phyloP scores from a whole-genome alignment of 2,888 invertebrate species.

The Disparrhopalites patrizii region DNA sequence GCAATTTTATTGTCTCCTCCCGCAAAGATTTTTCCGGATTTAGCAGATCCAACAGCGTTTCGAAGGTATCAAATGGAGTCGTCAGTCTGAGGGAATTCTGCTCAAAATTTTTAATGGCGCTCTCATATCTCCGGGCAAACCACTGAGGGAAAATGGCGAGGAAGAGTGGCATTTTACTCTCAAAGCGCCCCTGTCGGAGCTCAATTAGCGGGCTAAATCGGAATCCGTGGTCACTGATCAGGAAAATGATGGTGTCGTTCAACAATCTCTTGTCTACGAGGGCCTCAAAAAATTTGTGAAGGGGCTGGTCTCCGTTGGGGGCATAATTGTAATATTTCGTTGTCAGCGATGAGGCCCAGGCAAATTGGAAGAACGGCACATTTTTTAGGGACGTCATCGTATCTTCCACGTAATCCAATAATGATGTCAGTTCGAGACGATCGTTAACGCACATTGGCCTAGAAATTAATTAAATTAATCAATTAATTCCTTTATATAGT shows the following conservation, averaged over 20 bases:
- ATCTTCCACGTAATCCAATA: neutral
- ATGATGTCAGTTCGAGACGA: neutral
- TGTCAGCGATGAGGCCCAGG: neutral
- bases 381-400: neutral
- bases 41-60: neutral
- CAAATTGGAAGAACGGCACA: neutral
- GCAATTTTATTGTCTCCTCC: neutral
- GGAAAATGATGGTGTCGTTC: neutral
- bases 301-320: neutral
- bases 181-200: neutral
- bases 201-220: neutral
- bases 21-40: neutral
- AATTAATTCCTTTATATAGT: too few relatives aligned
- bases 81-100: neutral
- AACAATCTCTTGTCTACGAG: neutral
- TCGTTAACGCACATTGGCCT: neutral
- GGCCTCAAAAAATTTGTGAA: neutral
- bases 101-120: neutral
- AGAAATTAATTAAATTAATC: neutral
- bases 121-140: neutral
- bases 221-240: neutral
- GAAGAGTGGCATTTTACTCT: constrained; percentile 1
- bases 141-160: neutral
- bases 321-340: neutral
- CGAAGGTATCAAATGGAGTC: neutral